Evolutionary conservation across 1,140 invertebrate genomes (phyloP), one percentile per base, ranked within the genome.

Genomic region (Geopemphigus sp.): DNA sequence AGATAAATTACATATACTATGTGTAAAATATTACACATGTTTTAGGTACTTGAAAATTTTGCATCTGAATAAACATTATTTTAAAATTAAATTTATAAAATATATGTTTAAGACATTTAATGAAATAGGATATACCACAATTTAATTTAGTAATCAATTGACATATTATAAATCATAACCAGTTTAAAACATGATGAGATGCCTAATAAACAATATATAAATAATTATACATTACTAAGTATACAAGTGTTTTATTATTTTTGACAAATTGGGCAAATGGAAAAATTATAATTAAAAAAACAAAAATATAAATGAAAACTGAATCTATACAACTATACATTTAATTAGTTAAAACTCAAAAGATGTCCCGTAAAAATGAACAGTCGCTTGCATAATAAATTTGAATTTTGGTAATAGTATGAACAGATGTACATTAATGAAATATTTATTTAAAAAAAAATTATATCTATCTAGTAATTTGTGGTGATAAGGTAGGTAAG

Each of bases 361-460:
- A 0, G 45, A 66, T 50, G 12, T 6, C 6, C 12, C 6, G 5
- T 22, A 14, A 47, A 45, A 66, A 5, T 22, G n/a, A 66, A 45
- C 5, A 12, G n/a, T 45, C 5, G 14, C 29, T 63, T 63, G 19
- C 4, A 22, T 39, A 64, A 22, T 45, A 64, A 19, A 64, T 64
- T 64, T 64, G 15, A 64, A 45, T 39, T 45, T 64, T 15, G 32
- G 32, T 19, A 22, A 3, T 12, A 24, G n/a, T 66, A 66, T 64
- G 19, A 64, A 64, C 29, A 39, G 29, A 64, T 45, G 29, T 64
- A 32, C 17, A 39, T 5, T 64, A 66, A 14, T 66, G 5, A 66
- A 66, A 63, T 63, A 63, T 63, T n/a, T 57, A 57, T 22, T 57
- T 57, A 57, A 11, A 22, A 57, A 57, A 57, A n/a, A 57, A 61